Evolutionary conservation across 23 tunicate genomes (phyloP).

Genomic region (Phallusia fumigata): DNA sequence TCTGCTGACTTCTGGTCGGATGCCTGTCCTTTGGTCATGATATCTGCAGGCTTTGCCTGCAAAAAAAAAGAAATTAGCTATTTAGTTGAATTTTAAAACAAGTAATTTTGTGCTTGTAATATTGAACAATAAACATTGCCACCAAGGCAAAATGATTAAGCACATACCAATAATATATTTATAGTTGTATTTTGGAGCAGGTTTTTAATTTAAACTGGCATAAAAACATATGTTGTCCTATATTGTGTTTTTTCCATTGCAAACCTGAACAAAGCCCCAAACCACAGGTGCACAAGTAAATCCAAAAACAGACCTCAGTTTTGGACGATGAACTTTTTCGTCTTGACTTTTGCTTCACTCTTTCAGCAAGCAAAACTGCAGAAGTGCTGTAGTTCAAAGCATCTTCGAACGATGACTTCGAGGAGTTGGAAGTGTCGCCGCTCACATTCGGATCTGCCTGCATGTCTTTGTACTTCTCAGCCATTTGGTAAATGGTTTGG

Average conservation of each 20-base stretch:
- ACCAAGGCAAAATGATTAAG: too few species aligned
- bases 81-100: too few species aligned
- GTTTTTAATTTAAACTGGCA: too few species aligned
- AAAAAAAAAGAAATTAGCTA: too few species aligned
- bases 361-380: slow-evolving; percentile 4
- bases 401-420: slow-evolving; percentile 42
- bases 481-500: slow-evolving; percentile 52
- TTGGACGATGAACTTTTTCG: not conserved
- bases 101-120: too few species aligned
- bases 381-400: slow-evolving; percentile 32
- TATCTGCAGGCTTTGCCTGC: too few species aligned
- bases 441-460: slow-evolving; percentile 13
- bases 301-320: not conserved
- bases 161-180: too few species aligned
- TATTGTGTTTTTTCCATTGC: too few species aligned
- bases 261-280: too few species aligned
- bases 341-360: not conserved
- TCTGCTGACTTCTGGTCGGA: not conserved
- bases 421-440: not conserved
- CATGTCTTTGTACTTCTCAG: slow-evolving; percentile 34
- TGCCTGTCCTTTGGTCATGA: not conserved
- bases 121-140: too few species aligned
- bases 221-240: too few species aligned
- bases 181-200: too few species aligned
- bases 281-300: not conserved